Evolutionary conservation across 1,140 invertebrate genomes (phyloP).

Genomic region (Dendroctonus ponderosae): DNA sequence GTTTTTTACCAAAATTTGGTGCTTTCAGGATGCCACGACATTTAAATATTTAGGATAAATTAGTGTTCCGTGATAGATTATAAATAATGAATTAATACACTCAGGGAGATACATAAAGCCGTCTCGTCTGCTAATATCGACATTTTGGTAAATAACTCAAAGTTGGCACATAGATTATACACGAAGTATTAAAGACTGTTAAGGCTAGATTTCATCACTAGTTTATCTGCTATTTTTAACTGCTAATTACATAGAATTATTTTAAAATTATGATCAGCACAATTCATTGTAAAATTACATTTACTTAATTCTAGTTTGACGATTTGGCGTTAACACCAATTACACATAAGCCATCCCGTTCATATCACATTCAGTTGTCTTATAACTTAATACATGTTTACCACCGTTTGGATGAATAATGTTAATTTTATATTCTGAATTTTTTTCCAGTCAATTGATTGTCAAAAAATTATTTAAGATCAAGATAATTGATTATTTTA

Average conservation of each 20-base stretch:
- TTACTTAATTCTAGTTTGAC: constrained; percentile 22
- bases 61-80: background rate
- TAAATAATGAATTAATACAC: background rate
- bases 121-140: background rate
- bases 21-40: background rate
- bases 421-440: background rate
- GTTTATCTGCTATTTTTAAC: constrained; percentile 23
- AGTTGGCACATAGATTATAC: constrained; percentile 25
- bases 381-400: background rate
- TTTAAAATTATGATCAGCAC: constrained; percentile 19
- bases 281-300: constrained; percentile 21
- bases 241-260: constrained; percentile 11
- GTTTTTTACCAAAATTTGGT: constrained; percentile 14
- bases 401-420: background rate
- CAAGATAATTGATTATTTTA: background rate
- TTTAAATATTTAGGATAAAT: background rate
- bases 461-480: background rate
- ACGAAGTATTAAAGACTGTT: constrained; percentile 27
- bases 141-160: constrained; percentile 18
- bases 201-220: constrained; percentile 32
- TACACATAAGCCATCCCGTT: constrained; percentile 6
- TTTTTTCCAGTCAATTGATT: background rate
- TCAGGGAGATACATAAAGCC: background rate
- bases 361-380: constrained; percentile 6
- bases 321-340: constrained; percentile 10